phyloP scores from a whole-genome alignment of 2,113 vertebrate species.

The Picathartes gymnocephalus region DNA sequence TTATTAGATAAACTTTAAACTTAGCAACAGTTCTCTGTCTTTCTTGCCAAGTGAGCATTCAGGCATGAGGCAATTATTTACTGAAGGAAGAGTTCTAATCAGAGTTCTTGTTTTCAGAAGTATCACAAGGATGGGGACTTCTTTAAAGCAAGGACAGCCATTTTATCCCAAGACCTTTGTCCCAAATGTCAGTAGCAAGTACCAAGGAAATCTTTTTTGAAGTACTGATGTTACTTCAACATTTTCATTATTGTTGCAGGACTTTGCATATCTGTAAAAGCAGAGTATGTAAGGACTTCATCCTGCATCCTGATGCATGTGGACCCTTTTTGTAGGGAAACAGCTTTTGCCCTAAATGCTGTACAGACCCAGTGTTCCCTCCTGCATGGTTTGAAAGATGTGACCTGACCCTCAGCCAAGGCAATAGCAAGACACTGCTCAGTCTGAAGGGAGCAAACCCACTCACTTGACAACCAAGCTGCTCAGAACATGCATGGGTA shows the following conservation, averaged over 20 bases:
- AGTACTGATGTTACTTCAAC: neutral
- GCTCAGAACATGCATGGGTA: neutral
- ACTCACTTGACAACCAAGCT: neutral
- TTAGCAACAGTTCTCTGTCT: neutral
- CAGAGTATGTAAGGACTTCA: neutral
- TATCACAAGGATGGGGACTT: neutral
- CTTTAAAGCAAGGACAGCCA: neutral
- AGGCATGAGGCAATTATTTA: neutral
- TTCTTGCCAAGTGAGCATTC: neutral
- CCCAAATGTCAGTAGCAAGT: neutral
- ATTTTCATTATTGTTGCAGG: neutral
- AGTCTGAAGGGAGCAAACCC: neutral
- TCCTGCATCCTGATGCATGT: rapidly evolving
- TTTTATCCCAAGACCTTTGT: neutral
- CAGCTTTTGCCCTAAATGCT: neutral
- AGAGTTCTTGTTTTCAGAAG: neutral
- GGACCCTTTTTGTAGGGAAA: neutral
- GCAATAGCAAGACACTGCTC: neutral
- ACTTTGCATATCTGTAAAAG: neutral
- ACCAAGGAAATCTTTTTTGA: neutral
- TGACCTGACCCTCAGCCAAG: rapidly evolving
- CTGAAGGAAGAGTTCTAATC: neutral
- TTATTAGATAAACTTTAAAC: neutral
- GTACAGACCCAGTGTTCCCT: rapidly evolving
- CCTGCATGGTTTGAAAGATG: rapidly evolving